Percentiles rank a stretch among this genome's conserved stretches.
phyloP scores from a whole-genome alignment of 2,113 vertebrate genomes.

The Perca fluviatilis region DNA sequence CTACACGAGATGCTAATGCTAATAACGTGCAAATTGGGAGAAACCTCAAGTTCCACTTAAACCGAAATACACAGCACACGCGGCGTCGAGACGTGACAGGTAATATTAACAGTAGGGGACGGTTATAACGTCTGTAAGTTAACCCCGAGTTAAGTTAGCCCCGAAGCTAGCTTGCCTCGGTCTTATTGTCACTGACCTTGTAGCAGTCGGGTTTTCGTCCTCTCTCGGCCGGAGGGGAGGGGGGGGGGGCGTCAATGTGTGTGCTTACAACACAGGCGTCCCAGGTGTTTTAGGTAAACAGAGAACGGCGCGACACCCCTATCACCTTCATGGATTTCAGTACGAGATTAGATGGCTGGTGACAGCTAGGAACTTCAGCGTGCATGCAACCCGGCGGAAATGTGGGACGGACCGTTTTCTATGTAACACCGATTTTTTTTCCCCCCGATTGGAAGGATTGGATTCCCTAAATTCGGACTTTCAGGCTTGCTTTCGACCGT shows the following conservation, averaged over 20 bases:
- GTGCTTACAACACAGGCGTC: conserved; percentile 46
- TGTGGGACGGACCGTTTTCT: conserved; percentile 41
- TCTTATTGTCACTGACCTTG: conserved; percentile 83
- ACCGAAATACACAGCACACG: not conserved
- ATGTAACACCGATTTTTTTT: not conserved
- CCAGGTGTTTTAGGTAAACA: conserved; percentile 65
- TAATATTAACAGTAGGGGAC: not conserved
- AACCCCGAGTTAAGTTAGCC: conserved; percentile 43
- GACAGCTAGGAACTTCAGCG: conserved; percentile 59
- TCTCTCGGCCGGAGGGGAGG: conserved; percentile 52
- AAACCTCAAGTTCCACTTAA: not conserved
- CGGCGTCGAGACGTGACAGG: not conserved
- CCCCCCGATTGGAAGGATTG: fast-evolving
- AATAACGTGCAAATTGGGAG: not conserved
- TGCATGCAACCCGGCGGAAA: conserved; percentile 49
- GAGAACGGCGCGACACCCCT: conserved; percentile 27
- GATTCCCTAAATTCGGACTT: fast-evolving
- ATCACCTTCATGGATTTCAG: conserved; percentile 69
- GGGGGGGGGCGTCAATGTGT: conserved; percentile 7
- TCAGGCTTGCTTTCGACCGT: too few species aligned
- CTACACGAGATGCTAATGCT: not conserved
- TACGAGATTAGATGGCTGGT: conserved; percentile 39
- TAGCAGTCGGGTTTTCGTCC: conserved; percentile 59
- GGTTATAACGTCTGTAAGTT: conserved; percentile 9
- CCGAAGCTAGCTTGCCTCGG: conserved; percentile 34